Evolutionary conservation across 2,113 vertebrate species (phyloP).

Genomic region (Poecilia latipinna): DNA sequence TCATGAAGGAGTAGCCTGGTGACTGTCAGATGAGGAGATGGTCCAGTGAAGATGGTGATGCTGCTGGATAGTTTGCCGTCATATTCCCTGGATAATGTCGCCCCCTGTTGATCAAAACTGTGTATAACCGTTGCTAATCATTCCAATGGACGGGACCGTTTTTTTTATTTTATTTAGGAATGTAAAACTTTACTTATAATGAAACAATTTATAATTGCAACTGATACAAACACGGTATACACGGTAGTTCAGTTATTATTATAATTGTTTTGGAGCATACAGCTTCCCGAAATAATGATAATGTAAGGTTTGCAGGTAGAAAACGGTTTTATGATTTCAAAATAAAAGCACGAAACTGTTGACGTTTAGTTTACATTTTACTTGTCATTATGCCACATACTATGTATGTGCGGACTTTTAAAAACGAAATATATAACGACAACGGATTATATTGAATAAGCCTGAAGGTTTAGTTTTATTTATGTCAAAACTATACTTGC

Average conservation of each 20-base stretch:
- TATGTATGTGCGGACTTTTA: no score
- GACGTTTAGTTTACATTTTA: background rate
- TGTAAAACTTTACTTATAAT: background rate
- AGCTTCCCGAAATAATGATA: no score
- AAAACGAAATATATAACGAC: no score
- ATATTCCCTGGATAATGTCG: slow-evolving; percentile 18
- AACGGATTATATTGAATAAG: no score
- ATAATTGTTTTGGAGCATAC: background rate
- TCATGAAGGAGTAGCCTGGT: slow-evolving; percentile 41
- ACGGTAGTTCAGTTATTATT: no score
- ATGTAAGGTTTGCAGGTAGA: background rate
- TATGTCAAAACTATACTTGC: no score
- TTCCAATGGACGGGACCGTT: background rate
- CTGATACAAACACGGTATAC: background rate
- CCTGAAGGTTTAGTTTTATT: no score
- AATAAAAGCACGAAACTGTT: slow-evolving; percentile 12
- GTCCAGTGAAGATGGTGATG: slow-evolving; percentile 55
- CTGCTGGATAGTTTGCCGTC: slow-evolving; percentile 25
- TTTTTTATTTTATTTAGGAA: background rate
- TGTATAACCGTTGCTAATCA: background rate
- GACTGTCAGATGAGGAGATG: slow-evolving; percentile 64
- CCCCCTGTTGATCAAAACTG: slow-evolving; percentile 42
- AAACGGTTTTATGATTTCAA: slow-evolving; percentile 16
- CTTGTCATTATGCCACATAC: no score
- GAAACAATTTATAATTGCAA: background rate